These are phyloP conservation scores for Mythimna ferrago DNA, from an alignment of 2,888 invertebrate species.

Conservation along the genomic window DNA sequence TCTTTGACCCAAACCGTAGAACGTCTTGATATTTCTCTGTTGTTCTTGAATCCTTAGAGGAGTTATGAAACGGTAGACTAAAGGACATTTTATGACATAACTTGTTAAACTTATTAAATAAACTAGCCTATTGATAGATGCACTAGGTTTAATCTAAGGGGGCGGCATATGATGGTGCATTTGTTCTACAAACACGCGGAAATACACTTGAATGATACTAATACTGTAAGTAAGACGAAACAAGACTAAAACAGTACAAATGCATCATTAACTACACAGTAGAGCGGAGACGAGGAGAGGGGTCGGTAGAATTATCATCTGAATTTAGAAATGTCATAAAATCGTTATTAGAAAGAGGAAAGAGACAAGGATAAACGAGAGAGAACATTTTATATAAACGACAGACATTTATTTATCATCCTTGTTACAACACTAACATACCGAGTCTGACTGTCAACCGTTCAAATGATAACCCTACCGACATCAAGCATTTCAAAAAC, in stretches of 20 bases:
- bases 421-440: conserved; percentile 11
- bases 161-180: conserved; percentile 59
- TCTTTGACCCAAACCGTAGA: conserved; percentile 64
- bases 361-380: conserved; percentile 15
- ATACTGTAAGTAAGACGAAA: conserved; percentile 43
- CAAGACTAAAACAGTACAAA: conserved; percentile 56
- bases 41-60: conserved; percentile 77
- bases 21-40: conserved; percentile 75
- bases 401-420: conserved; percentile 8
- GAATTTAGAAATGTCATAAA: conserved; percentile 18
- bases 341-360: conserved; percentile 19
- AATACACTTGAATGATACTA: conserved; percentile 10
- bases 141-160: conserved; percentile 77
- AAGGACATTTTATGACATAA: conserved; percentile 66
- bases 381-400: conserved; percentile 15
- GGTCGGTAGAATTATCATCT: conserved; percentile 49
- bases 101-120: conserved; percentile 83
- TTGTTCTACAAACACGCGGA: conserved; percentile 51
- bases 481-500: conserved; percentile 33
- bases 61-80: conserved; percentile 73
- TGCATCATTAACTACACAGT: conserved; percentile 64
- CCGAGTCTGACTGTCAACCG: not conserved
- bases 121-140: conserved; percentile 81
- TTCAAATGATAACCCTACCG: conserved; percentile 51
- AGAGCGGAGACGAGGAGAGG: conserved; percentile 22